A percentile compares a stretch with the other conserved stretches of the same genome.
These are phyloP conservation scores for Drosophila kohkoa DNA, from an alignment of 1,140 invertebrate genomes.

Conservation along the genomic window DNA sequence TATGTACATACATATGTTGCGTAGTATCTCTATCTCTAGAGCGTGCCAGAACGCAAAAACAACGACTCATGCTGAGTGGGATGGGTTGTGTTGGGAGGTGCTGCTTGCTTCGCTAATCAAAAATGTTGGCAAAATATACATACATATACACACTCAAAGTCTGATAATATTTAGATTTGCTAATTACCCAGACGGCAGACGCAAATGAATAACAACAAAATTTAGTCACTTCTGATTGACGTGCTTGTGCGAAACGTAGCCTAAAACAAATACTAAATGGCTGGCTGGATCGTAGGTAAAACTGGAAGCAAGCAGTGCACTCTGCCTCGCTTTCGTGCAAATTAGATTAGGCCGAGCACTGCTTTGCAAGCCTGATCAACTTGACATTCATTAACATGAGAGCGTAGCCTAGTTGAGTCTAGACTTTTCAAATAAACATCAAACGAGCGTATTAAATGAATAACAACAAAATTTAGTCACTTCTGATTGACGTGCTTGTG, in stretches of 20 bases:
- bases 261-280: not conserved
- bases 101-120: conserved; percentile 25
- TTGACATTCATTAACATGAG: too few relatives aligned
- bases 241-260: conserved; percentile 7
- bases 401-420: too few relatives aligned
- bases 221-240: not conserved
- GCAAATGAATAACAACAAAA: conserved; percentile 16
- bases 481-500: too few relatives aligned
- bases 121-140: conserved; percentile 25
- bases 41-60: conserved; percentile 1
- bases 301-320: too few relatives aligned
- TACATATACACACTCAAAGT: not conserved
- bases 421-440: too few relatives aligned
- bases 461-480: too few relatives aligned
- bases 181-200: conserved; percentile 7
- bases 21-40: conserved; percentile 4
- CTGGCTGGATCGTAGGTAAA: not conserved
- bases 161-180: conserved; percentile 14
- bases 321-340: not conserved
- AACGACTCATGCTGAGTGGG: conserved; percentile 16
- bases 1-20: not conserved
- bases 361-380: too few relatives aligned
- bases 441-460: too few relatives aligned
- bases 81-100: not conserved
- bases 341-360: not conserved